Base-by-base conservation (phyloP, 2,888 invertebrate genomes). In the Acanthosepion esculentum region DNA sequence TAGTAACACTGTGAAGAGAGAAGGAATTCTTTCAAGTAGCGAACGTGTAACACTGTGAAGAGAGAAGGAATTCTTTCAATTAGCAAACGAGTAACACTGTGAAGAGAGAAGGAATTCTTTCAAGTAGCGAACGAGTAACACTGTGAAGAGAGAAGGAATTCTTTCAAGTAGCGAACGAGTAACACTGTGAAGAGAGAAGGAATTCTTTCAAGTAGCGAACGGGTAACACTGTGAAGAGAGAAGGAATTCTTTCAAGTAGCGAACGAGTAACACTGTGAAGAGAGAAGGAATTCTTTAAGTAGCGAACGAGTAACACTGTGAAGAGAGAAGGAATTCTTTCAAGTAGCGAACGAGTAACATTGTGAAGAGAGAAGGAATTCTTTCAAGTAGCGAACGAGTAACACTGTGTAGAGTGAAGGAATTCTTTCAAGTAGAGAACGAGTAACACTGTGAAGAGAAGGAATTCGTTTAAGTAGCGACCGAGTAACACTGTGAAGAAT, bases 1-100 rank as follows among this genome's bases (percentile, higher is more conserved):
- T n/a, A n/a, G n/a, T n/a, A n/a, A n/a, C n/a, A n/a, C 97, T 97
- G 95, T 94, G 95, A 95, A 48, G 93, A 53, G 92, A 92, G 94
- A 78, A n/a, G 3, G 91, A 64, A 59, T 91, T n/a, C 53, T 92
- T 64, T 48, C 33, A 50, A 92, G 29, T 64, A 59, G 78, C 7
- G 94, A 48, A 93, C 10, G 64, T 48, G 64, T 53, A 41, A 41
- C 3, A 2, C 2, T 2, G 41, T 2, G 41, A 41, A 41, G 41
- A 41, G 1, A 41, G 41, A 41, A 2, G 3, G 41, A 41, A 41
- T 41, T n/a, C n/a, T n/a, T n/a, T n/a, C n/a, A n/a, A n/a, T n/a
- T n/a, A n/a, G n/a, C n/a, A n/a, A n/a, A n/a, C n/a, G n/a, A n/a
- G n/a, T n/a, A n/a, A n/a, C n/a, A n/a, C 97, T 97, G 95, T 94